Base-by-base conservation (phyloP, 37 sponge, comb jelly and placozoan genomes). In the Ianthella basta region DNA sequence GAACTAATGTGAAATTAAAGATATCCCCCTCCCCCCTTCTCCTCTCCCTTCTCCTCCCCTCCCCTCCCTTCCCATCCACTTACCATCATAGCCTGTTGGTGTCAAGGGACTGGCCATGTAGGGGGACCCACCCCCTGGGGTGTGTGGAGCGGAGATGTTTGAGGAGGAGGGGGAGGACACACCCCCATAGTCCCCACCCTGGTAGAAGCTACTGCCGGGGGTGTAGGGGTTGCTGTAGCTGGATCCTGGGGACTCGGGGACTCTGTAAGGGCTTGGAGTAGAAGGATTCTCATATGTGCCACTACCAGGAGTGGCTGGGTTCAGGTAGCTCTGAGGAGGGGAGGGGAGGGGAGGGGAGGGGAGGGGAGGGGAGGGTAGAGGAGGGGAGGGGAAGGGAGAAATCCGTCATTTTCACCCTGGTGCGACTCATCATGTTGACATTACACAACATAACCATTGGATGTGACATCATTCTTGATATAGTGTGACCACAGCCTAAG, bases 271-370 rank as follows among this genome's bases (percentile, higher is more conserved):
- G 53, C 92, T 86, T 29, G 92, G 92, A 10, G 92, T 88, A 56
- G 83, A 78, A 41, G 93, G 93, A 23, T 92, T 88, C 56, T 92
- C 92, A 80, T 92, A 92, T 24, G 74, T 60, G 25, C 39, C 25
- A 72, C 92, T 86, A 13, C 91, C 91, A 55, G 93, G 93, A 44
- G 93, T 93, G 33, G 87, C 87, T 18, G 93, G 93, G 55, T 93
- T 93, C 18, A 83, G 35, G 57, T 89, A 93, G 44, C 69, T 87
- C 90, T 93, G 63, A 15, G 25, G 54, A 38, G 32, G 60, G 29
- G 68, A 35, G 77, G 30, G 63, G 50, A 30, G 50, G 50, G 50
- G 50, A 44, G 50, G 50, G 50, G 50, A 44, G 50, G 50, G 50
- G 50, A 44, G 50, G 50, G 50, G 50, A 44, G 50, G 50, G n/a